Base-by-base conservation (phyloP, 2,888 invertebrate genomes). In the Amphipyra berbera region DNA sequence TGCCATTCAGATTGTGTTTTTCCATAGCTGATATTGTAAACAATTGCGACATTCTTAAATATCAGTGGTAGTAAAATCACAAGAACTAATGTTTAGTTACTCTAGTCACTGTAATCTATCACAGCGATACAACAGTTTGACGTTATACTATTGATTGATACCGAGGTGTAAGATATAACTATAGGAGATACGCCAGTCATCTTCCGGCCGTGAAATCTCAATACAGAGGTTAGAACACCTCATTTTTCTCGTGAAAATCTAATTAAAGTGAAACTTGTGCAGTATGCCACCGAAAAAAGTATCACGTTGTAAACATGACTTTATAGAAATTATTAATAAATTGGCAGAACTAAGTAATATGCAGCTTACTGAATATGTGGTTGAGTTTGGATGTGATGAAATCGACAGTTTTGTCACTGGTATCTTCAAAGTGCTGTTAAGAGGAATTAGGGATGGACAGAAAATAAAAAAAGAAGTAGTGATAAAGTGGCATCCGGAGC, bases 221-320 rank as follows among this genome's bases (percentile, higher is more conserved):
- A 60, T 61, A 62, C 47, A 54, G 42, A 66, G 45, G 54, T 57
- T 50, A 57, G 61, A 45, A 73, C 52, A 61, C 40, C 50, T 12
- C 40, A 38, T 46, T 55, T 68, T 73, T 57, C 78, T 78, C 64
- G 65, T 73, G 60, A 45, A 47, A 49, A 56, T 52, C 27, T 8
- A 57, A 57, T 62, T 53, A 67, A 65, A 62, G 68, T 65, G 53
- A 60, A 64, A 73, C 67, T 54, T 65, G 68, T 65, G 45, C 76
- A 68, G 73, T 60, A 92, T 92, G 90, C 88, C 88, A n/a, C 69
- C 64, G 48, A 84, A 89, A 67, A 92, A 89, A 81, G 78, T 90
- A 69, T 91, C 92, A 41, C 82, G 81, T 49, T 84, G 85, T 46
- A 83, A 87, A 35, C 79, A 81, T 65, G 89, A 90, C 60, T 78